Evolutionary conservation across 2,797 vertebrate species (phyloP), one percentile per base, ranked within the genome.

Genomic region (Rhinatrema bivittatum): DNA sequence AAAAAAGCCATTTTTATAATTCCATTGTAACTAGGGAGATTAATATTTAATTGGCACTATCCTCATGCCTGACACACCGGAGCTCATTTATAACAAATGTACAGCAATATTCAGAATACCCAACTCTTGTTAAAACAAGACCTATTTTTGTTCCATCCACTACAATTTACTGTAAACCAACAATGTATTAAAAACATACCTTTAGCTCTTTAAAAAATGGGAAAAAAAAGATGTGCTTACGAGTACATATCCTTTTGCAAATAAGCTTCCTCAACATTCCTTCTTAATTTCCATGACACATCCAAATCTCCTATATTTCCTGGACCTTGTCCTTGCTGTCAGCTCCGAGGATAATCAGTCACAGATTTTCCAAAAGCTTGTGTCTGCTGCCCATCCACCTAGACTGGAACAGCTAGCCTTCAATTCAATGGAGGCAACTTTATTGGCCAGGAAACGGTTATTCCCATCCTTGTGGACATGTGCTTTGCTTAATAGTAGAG

Each of bases 231-330:
- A 39, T 29, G 25, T 42, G 71, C 82, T 90, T 86, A 89, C 84
- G 62, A 54, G 75, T 52, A 53, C 87, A 89, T 70, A 88, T 84
- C 57, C 73, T 84, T 62, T 70, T 78, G 78, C 84, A 91, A 69
- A 90, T 76, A 56, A 87, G 78, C 73, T 70, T 88, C 78, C 70
- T 84, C 74, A 90, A 71, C 85, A 86, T 85, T 68, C 58, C 65
- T 78, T 70, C 60, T 56, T 61, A 42, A 46, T 74, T 78, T 77
- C 56, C 52, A 70, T 60, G 51, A 53, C 51, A 9, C 47, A 45
- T 42, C 33, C 55, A 64, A 61, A 57, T 16, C n/a, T n/a, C 36
- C 16, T 36, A 53, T 59, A 49, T 51, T 65, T 68, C 48, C 40
- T 28, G 19, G 44, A 42, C 56, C n/a, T n/a, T 10, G 50, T 47